Evolutionary conservation across 2,797 vertebrate species (phyloP).

Genomic region (Discoglossus pictus): DNA sequence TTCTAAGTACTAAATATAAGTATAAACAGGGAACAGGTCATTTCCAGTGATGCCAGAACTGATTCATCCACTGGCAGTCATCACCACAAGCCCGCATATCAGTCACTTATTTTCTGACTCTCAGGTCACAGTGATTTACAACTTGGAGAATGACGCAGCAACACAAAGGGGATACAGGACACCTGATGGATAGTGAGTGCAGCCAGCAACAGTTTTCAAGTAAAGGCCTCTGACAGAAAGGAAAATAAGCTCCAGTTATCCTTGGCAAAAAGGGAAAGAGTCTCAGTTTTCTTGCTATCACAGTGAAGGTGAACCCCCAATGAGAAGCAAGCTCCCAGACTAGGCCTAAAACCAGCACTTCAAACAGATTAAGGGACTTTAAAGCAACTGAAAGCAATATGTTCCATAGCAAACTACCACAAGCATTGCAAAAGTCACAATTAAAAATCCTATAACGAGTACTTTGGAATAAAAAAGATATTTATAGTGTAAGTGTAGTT

Average conservation of each 20-base stretch:
- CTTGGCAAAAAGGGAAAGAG: conserved; percentile 81
- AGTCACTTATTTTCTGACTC: conserved; percentile 97
- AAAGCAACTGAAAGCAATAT: conserved; percentile 95
- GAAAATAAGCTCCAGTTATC: conserved; percentile 84
- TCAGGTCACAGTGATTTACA: conserved; percentile 95
- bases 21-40: conserved; percentile 96
- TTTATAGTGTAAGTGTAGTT: too few species aligned
- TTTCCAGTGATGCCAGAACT: conserved; percentile 96
- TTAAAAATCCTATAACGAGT: conserved; percentile 71
- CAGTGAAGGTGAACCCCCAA: conserved; percentile 95
- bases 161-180: conserved; percentile 86
- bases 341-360: conserved; percentile 80
- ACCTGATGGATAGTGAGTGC: conserved; percentile 82
- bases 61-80: conserved; percentile 97
- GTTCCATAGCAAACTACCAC: conserved; percentile 82
- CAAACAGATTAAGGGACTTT: conserved; percentile 85
- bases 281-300: conserved; percentile 88
- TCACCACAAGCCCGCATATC: conserved; percentile 83
- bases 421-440: conserved; percentile 64
- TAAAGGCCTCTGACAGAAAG: conserved; percentile 81
- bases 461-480: conserved; percentile 58
- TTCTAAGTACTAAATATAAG: too few species aligned
- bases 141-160: conserved; percentile 82
- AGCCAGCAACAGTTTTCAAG: conserved; percentile 79
- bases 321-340: conserved; percentile 85